These are phyloP conservation scores for Microctenopoma lineatum DNA, from an alignment of 2,797 vertebrate species.

Conservation along the genomic window DNA sequence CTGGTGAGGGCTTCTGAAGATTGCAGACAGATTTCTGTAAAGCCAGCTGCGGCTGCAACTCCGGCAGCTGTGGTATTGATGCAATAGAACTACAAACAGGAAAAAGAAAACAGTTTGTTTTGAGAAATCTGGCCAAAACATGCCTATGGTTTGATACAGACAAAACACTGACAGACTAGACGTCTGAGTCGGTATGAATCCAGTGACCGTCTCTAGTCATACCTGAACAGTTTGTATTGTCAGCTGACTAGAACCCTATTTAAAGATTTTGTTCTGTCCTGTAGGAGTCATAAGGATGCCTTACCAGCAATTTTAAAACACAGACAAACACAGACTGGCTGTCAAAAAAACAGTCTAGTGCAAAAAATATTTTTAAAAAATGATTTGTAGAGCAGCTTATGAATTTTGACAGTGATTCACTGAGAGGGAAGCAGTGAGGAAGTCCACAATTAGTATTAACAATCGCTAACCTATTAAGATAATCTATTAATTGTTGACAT, in stretches of 20 bases:
- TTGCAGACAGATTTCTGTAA: slow-evolving; percentile 99
- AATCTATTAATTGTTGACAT: too few relatives aligned
- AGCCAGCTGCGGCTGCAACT: slow-evolving; percentile 97
- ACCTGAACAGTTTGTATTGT: neutral
- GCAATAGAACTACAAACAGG: slow-evolving; percentile 90
- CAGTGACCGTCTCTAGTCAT: neutral
- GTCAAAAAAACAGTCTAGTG: neutral
- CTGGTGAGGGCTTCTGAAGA: slow-evolving; percentile 96
- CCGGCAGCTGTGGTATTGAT: slow-evolving; percentile 95
- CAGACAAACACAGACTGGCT: neutral
- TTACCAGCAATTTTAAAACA: too few relatives aligned
- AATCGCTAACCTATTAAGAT: too few relatives aligned
- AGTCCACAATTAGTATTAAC: too few relatives aligned
- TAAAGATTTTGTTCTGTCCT: slow-evolving; percentile 11
- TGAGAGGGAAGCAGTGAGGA: too few relatives aligned
- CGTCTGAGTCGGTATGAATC: neutral
- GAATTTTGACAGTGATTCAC: neutral
- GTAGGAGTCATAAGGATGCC: neutral
- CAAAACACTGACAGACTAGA: neutral
- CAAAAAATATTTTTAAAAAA: neutral
- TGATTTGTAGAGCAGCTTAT: too few relatives aligned
- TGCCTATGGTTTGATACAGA: neutral
- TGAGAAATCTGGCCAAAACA: neutral
- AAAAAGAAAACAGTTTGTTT: neutral
- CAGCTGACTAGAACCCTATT: neutral